phyloP scores from a whole-genome alignment of 2,888 invertebrate genomes.

The Aleiodes leptofemur region DNA sequence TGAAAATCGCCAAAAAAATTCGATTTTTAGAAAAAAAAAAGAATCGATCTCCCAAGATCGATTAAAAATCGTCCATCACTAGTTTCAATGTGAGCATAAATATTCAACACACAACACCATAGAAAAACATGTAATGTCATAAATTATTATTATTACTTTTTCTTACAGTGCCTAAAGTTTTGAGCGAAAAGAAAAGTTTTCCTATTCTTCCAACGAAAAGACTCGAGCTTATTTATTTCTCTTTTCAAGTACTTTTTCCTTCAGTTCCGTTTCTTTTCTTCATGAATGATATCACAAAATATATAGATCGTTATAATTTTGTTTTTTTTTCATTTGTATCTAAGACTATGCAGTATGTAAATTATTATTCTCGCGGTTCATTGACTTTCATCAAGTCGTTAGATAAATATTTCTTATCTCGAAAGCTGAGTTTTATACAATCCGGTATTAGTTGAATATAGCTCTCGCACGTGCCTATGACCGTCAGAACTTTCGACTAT shows the following conservation, averaged over 20 bases:
- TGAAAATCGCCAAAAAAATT: too few relatives aligned
- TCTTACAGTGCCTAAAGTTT: neutral
- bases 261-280: neutral
- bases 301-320: too few relatives aligned
- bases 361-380: constrained; percentile 35
- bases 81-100: neutral
- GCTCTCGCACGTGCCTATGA: constrained; percentile 37
- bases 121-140: neutral
- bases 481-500: constrained; percentile 33
- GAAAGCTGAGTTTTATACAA: constrained; percentile 33
- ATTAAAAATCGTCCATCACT: too few relatives aligned
- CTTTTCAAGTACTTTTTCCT: neutral
- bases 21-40: too few relatives aligned
- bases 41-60: too few relatives aligned
- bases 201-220: neutral
- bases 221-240: neutral
- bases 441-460: constrained; percentile 23
- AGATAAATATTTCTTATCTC: constrained; percentile 43
- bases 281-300: too few relatives aligned
- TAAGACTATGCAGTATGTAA: neutral
- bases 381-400: constrained; percentile 38
- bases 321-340: neutral
- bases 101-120: neutral
- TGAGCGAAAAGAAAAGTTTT: constrained; percentile 2
- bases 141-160: too few relatives aligned